Base-by-base conservation (phyloP, 2,797 vertebrate genomes). In the Chromobotia macracanthus region DNA sequence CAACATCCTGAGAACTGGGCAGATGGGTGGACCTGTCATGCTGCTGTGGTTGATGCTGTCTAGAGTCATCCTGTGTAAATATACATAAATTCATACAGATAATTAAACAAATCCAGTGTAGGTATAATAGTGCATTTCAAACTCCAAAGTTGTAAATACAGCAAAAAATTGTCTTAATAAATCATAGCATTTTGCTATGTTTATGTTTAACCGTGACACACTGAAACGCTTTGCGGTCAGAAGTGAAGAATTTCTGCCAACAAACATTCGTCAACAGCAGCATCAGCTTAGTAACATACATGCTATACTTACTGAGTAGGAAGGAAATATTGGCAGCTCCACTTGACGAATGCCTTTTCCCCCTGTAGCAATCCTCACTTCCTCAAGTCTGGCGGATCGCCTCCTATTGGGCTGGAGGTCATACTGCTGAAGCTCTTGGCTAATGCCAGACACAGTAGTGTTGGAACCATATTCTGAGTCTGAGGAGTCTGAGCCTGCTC, bases 391-490 rank as follows among this genome's bases (percentile, higher is more conserved):
- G 72, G 89, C 67, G 25, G 92, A 11, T 53, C 81, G 90, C 77
- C 84, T 89, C 81, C 92, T 89, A 18, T 86, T 88, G 56, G 87
- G 87, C 2, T 87, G 85, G 18, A 90, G 84, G 85, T 93, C 92
- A 0, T 96, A 96, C 53, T 95, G 94, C 83, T 91, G 94, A 16
- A 96, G 92, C 85, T 98, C 97, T 63, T 97, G 96, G 61, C 97
- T 98, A 86, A 96, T 88, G 67, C 96, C 97, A 0, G 97, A 98
- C 70, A 91, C 95, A 0, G 95, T 96, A 7, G 95, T 96, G 87
- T 97, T 96, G 48, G 96, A 98, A 87, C 96, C 97, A 88, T 96
- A 98, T 83, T 99, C 97, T 0, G 97, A 98, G 86, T 99, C 97
- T 0, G 97, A 99, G 5, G 97, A 96, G 90, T 99, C 97, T 0